phyloP scores from a whole-genome alignment of 2,888 invertebrate genomes.

The Tinea pellionella region DNA sequence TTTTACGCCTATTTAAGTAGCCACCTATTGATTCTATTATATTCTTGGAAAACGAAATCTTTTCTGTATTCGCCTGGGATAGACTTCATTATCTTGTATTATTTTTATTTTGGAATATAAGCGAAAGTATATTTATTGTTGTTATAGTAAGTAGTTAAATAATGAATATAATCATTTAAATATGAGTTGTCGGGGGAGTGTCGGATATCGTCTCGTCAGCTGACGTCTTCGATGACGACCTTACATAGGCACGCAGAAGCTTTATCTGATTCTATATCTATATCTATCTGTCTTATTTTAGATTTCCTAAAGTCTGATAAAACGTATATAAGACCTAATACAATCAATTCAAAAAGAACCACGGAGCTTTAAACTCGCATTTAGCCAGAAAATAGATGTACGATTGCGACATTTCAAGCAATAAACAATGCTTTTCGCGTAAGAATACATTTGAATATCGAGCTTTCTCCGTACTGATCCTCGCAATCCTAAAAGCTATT shows the following conservation, averaged over 20 bases:
- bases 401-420: neutral
- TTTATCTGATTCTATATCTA: neutral
- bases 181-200: neutral
- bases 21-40: too few species aligned
- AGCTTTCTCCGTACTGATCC: conserved; percentile 28
- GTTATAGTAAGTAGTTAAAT: too few species aligned
- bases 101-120: too few species aligned
- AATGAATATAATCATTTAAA: neutral
- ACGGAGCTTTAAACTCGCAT: neutral
- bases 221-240: neutral
- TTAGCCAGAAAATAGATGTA: neutral
- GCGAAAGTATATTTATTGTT: too few species aligned
- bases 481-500: conserved; percentile 40
- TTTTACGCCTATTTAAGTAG: too few species aligned
- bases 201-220: neutral
- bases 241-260: neutral
- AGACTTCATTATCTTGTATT: too few species aligned
- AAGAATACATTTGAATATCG: conserved; percentile 37
- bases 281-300: too few species aligned
- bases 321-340: neutral
- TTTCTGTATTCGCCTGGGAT: too few species aligned
- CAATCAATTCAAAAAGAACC: neutral
- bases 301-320: too few species aligned
- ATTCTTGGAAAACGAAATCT: too few species aligned
- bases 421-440: neutral